A percentile compares a stretch with the other conserved stretches of the same genome.
Conservation (phyloP, 2,113 vertebrate species). For the Bostrychus sinensis region DNA sequence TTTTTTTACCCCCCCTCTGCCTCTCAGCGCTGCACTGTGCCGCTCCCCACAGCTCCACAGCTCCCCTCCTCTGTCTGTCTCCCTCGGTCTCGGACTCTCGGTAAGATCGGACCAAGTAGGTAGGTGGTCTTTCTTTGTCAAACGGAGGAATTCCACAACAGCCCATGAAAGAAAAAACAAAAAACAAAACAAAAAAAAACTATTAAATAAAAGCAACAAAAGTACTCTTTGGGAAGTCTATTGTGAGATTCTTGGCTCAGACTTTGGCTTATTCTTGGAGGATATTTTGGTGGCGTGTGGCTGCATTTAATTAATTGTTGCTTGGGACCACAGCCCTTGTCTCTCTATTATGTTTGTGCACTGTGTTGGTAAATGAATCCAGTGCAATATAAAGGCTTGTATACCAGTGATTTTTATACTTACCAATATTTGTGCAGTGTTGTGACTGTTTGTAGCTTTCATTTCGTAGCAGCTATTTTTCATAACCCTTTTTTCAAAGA, state of each 20-base stretch:
- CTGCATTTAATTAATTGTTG: constrained; percentile 24
- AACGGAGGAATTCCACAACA: constrained; percentile 59
- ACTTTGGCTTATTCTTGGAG: constrained; percentile 29
- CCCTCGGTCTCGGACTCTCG: constrained; percentile 59
- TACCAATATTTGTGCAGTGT: constrained; percentile 51
- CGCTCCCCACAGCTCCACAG: constrained; percentile 45
- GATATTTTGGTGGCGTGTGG: constrained; percentile 25
- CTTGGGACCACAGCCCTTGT: constrained; percentile 47
- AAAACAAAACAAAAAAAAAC: too few relatives aligned
- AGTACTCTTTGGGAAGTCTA: constrained; percentile 10
- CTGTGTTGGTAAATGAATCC: constrained; percentile 42
- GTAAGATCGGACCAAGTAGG: constrained; percentile 79
- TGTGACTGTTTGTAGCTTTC: constrained; percentile 58
- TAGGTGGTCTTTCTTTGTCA: constrained; percentile 78
- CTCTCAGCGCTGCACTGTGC: constrained; percentile 40
- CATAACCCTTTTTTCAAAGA: constrained; percentile 26
- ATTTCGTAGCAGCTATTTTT: constrained; percentile 40
- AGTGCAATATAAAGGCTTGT: constrained; percentile 31
- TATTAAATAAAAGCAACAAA: constrained; percentile 4
- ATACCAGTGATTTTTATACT: constrained; percentile 18
- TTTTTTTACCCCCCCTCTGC: constrained; percentile 10
- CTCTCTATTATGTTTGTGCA: constrained; percentile 12
- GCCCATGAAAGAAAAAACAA: background rate
- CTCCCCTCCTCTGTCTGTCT: constrained; percentile 65
- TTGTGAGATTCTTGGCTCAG: constrained; percentile 22